Conservation (phyloP, 2,888 invertebrate species). For the Apamea anceps region DNA sequence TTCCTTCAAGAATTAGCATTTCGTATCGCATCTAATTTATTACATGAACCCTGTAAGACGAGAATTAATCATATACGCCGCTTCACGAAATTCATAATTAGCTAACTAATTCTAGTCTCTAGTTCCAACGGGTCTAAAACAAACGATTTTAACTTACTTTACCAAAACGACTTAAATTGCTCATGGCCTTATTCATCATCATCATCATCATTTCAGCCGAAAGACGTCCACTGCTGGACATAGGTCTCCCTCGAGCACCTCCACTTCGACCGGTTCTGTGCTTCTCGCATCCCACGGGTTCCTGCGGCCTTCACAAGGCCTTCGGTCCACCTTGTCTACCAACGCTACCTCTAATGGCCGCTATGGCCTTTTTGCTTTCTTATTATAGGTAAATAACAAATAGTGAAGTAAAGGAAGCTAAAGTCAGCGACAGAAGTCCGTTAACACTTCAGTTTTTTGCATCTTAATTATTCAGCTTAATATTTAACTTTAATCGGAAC, state of each 20-base stretch:
- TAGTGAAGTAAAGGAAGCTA: neutral
- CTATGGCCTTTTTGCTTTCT: neutral
- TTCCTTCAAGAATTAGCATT: slow-evolving; percentile 12
- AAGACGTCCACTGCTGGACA: too few relatives aligned
- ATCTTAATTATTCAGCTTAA: neutral
- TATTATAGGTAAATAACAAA: neutral
- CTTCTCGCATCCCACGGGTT: too few relatives aligned
- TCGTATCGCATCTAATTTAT: slow-evolving; percentile 30
- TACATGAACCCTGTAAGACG: slow-evolving; percentile 19
- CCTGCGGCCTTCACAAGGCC: too few relatives aligned
- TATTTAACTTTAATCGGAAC: neutral
- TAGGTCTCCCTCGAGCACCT: too few relatives aligned
- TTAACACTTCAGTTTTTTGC: neutral
- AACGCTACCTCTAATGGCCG: too few relatives aligned
- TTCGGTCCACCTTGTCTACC: too few relatives aligned
- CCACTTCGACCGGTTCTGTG: too few relatives aligned
- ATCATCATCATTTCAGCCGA: too few relatives aligned
- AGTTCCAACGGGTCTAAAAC: neutral
- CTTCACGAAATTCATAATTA: slow-evolving; percentile 28
- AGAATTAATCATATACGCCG: neutral
- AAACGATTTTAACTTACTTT: slow-evolving; percentile 3
- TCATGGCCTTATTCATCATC: neutral
- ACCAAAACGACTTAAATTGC: neutral
- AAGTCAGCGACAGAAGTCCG: neutral
- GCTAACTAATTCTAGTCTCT: slow-evolving; percentile 11